Conservation (phyloP, 2,888 invertebrate species). For the Rugalucina vietnamica region DNA sequence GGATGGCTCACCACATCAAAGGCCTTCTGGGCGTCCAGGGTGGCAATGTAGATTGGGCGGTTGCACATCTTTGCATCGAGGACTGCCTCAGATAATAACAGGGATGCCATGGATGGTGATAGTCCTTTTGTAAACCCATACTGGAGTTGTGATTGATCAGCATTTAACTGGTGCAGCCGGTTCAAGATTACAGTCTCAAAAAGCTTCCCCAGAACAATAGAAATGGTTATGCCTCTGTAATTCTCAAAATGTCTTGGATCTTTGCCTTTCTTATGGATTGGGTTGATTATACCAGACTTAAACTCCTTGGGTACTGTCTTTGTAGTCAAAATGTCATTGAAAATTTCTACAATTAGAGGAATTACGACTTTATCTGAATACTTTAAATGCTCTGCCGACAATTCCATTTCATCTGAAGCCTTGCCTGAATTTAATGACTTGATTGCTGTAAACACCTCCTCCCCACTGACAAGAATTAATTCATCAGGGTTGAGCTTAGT, state of each 20-base stretch:
- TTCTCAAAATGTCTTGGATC: constrained; percentile 5
- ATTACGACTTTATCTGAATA: neutral
- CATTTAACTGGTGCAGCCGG: neutral
- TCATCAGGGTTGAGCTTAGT: neutral
- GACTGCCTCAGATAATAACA: neutral
- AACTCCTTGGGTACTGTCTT: neutral
- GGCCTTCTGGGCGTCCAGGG: constrained; percentile 19
- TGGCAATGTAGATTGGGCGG: constrained; percentile 11
- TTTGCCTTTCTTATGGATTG: constrained; percentile 13
- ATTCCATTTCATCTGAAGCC: constrained; percentile 13
- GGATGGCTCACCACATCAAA: constrained; percentile 20
- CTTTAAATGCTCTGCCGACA: constrained; percentile 15
- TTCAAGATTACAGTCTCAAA: neutral
- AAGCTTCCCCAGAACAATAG: neutral
- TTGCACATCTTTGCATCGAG: neutral
- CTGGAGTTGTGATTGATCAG: neutral
- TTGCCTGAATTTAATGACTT: constrained; percentile 12
- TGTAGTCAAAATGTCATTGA: constrained; percentile 6
- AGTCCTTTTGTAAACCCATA: constrained; percentile 24
- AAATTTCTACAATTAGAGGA: neutral
- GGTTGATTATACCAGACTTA: constrained; percentile 9
- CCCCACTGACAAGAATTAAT: neutral
- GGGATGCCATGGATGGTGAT: constrained; percentile 15
- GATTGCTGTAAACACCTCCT: constrained; percentile 17
- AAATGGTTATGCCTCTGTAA: constrained; percentile 22